Conservation (phyloP, 2,113 vertebrate genomes). For the Dasyurus viverrinus region DNA sequence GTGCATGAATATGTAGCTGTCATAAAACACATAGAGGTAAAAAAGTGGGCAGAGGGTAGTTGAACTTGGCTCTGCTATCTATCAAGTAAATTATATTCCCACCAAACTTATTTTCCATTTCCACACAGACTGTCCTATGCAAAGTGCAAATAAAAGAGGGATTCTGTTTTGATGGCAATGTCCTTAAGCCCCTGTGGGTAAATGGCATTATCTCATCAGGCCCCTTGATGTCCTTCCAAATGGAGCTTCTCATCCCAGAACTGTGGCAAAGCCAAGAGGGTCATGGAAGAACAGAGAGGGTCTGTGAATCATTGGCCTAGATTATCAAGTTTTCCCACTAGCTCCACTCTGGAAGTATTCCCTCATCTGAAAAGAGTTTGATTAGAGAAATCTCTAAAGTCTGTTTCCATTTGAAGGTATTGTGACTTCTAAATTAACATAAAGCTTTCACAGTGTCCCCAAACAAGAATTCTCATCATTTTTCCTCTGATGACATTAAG, state of each 20-base stretch:
- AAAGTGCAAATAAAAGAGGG: background rate
- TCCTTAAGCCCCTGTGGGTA: background rate
- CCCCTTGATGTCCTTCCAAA: background rate
- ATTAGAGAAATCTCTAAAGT: background rate
- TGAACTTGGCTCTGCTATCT: background rate
- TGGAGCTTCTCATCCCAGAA: background rate
- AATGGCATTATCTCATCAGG: background rate
- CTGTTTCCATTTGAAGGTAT: background rate
- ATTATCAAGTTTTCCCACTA: background rate
- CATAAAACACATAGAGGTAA: background rate
- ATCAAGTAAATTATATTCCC: background rate
- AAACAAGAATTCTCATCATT: background rate
- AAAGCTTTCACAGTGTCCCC: background rate
- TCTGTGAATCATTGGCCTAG: background rate
- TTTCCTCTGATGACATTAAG: background rate
- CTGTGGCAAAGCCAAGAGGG: background rate
- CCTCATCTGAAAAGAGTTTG: background rate
- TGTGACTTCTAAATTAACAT: background rate
- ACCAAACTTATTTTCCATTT: background rate
- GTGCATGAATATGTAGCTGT: background rate
- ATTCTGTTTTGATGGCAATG: background rate
- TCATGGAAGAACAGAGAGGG: background rate
- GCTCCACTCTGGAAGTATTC: background rate
- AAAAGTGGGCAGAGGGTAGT: background rate
- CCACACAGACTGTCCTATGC: background rate